Percentiles rank a stretch among this genome's conserved stretches.
phyloP scores from a whole-genome alignment of 2,888 invertebrate genomes.

The Limenitis camilla region DNA sequence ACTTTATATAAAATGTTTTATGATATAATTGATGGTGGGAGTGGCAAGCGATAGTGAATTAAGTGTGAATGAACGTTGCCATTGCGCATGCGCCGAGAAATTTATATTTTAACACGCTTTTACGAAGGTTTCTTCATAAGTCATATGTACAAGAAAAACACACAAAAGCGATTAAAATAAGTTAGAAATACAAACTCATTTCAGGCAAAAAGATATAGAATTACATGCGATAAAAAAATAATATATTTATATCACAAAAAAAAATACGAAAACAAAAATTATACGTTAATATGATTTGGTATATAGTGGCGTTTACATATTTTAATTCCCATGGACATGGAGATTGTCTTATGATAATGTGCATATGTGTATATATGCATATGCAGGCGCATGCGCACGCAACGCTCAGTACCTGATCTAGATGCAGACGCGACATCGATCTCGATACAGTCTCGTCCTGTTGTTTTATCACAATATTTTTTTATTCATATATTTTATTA shows the following conservation, averaged over 20 bases:
- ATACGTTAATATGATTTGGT: too few relatives aligned
- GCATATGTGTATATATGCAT: conserved; percentile 12
- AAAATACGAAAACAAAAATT: too few relatives aligned
- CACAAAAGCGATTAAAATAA: neutral
- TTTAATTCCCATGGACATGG: neutral
- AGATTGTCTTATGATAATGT: conserved; percentile 3
- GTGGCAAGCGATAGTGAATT: neutral
- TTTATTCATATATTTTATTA: conserved; percentile 1
- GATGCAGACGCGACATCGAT: conserved; percentile 58
- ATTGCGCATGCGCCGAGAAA: conserved; percentile 1
- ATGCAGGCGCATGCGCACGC: conserved; percentile 42
- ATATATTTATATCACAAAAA: too few relatives aligned
- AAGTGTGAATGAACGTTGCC: neutral
- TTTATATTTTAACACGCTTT: neutral
- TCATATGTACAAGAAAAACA: neutral
- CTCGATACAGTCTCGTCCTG: conserved; percentile 69
- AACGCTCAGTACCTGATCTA: conserved; percentile 53
- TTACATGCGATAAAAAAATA: too few relatives aligned
- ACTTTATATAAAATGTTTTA: neutral
- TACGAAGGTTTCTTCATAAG: neutral
- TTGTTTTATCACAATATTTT: conserved; percentile 14
- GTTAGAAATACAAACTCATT: too few relatives aligned
- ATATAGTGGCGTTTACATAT: too few relatives aligned
- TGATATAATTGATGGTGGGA: neutral
- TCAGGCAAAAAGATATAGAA: too few relatives aligned